phyloP scores from a whole-genome alignment of 2,113 vertebrate genomes.

The Syrmaticus mikado region DNA sequence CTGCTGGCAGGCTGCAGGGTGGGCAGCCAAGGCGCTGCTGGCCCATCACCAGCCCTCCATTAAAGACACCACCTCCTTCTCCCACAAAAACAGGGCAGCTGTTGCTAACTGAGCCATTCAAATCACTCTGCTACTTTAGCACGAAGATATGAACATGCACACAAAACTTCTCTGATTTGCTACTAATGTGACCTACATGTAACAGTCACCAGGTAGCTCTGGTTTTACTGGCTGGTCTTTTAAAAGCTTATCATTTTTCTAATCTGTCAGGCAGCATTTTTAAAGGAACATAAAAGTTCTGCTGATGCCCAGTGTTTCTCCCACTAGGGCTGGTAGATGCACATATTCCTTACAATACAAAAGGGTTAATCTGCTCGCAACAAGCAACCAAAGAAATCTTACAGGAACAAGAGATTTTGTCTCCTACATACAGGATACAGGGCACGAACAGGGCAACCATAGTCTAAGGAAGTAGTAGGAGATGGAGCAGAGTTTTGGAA shows the following conservation, averaged over 20 bases:
- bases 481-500: neutral
- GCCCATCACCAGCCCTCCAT: neutral
- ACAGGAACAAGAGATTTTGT: neutral
- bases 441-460: neutral
- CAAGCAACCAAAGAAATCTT: neutral
- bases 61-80: neutral
- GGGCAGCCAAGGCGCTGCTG: constrained; percentile 42
- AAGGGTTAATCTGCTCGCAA: neutral
- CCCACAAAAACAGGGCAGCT: neutral
- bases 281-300: neutral
- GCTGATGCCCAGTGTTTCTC: neutral
- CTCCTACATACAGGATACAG: neutral
- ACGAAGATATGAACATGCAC: neutral
- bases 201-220: neutral
- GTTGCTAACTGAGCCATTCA: neutral
- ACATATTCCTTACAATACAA: neutral
- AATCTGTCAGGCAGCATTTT: neutral
- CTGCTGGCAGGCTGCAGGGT: constrained; percentile 33
- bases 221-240: neutral
- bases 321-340: accelerated
- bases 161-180: neutral
- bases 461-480: neutral
- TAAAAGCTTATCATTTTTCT: neutral
- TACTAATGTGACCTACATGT: neutral
- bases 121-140: neutral